Evolutionary conservation across 1,140 invertebrate genomes (phyloP), one percentile per base, ranked within the genome.

Genomic region (Papilio machaon): DNA sequence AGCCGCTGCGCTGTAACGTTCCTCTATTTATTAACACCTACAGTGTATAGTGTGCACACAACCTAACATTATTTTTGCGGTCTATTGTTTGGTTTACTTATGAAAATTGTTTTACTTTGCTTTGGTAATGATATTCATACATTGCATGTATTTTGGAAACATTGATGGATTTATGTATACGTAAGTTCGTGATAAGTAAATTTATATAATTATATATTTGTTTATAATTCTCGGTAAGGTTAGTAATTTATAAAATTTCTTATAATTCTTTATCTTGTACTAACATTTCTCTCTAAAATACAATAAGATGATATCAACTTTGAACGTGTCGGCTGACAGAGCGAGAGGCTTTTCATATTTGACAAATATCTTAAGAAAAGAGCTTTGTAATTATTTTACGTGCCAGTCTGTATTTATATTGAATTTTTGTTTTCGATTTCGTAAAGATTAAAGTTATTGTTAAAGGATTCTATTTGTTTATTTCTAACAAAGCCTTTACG

Each of bases 11-110:
- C 64, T 38, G 30, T 70, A 70, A 70, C 64, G 11, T 70, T 38
- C 30, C 30, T 54, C 64, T 70, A 70, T 70, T 70, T 70, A 70
- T 70, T 70, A 70, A 70, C 64, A 70, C 13, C 64, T 70, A 70
- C 30, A 70, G 11, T 70, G n/a, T 64, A 23, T 23, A 38, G 30
- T 70, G 64, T 70, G 64, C 64, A 70, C 64, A 35, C 30, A 35
- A 38, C 30, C 64, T 70, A 23, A 70, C 13, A 35, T 70, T 70
- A 38, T 70, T 70, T 67, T 70, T 70, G 35, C 38, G 5, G 30
- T 70, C 23, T 70, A 70, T 38, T 70, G 64, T 70, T 70, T 7
- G 15, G 64, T 70, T 54, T 54, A 54, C 52, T 17, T 35, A 30
- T n/a, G 58, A 23, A 19, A 64, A 30, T 4, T 3, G 13, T 70